Conservation (phyloP, 2,888 invertebrate genomes). For the Phragmatobia fuliginosa region DNA sequence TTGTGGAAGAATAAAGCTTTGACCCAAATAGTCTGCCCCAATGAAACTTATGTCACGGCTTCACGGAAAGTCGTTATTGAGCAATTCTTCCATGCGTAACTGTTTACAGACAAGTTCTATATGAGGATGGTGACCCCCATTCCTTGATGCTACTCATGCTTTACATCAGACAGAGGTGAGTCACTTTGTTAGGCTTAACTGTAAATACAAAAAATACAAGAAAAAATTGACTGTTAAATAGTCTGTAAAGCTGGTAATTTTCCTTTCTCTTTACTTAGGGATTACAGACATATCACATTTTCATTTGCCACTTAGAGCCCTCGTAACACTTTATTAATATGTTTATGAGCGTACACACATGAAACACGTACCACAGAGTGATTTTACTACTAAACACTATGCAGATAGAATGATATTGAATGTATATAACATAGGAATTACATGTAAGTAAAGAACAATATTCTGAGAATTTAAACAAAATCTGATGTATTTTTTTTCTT, state of each 20-base stretch:
- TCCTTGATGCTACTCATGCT: too few species aligned
- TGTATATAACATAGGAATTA: neutral
- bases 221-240: neutral
- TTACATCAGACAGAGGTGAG: too few species aligned
- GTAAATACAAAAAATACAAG: too few species aligned
- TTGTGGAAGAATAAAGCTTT: too few species aligned
- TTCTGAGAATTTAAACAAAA: neutral
- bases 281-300: slow-evolving; percentile 3
- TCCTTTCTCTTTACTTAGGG: neutral
- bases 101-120: too few species aligned
- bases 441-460: neutral
- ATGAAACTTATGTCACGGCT: too few species aligned
- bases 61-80: too few species aligned
- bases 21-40: too few species aligned
- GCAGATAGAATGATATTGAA: neutral
- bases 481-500: too few species aligned
- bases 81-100: too few species aligned
- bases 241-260: neutral
- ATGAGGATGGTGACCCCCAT: too few species aligned
- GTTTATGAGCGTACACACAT: slow-evolving; percentile 17
- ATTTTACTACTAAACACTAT: neutral
- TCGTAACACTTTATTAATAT: slow-evolving; percentile 25
- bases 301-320: slow-evolving; percentile 10
- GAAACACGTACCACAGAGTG: slow-evolving; percentile 12
- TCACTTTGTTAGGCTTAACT: too few species aligned